Base-by-base conservation (phyloP, 2,113 vertebrate genomes). In the Onychostruthus taczanowskii region DNA sequence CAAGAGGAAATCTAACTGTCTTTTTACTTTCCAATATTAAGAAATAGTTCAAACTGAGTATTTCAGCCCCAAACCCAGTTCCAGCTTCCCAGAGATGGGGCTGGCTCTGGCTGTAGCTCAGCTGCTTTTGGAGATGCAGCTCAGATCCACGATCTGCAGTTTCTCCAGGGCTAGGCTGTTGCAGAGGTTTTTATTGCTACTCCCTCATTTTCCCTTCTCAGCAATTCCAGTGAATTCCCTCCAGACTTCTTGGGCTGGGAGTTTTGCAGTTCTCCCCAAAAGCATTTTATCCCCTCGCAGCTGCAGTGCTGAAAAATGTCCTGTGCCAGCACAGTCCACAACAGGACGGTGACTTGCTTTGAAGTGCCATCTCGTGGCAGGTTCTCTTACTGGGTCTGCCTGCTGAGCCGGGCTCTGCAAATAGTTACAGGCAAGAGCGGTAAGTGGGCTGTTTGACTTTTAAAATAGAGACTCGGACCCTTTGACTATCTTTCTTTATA, bases 361-460 rank as follows among this genome's bases (percentile, higher is more conserved):
- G 8, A 95, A 94, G 94, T 95, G 95, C 94, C 95, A 95, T 31
- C 93, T 95, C 37, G 91, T 93, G 96, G 95, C 46, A 87, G 58
- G 2, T 22, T 79, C 66, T 76, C 58, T 44, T 41, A 67, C 13
- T 5, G 33, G 7, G 33, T 43, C 35, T 88, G 46, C 55, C 27
- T 0, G 0, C 31, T 19, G 39, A 72, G 37, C 31, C 0, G 0
- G 33, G 37, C 64, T 72, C 83, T 63, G 79, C 59, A 37, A 76
- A 49, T 3, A 59, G 27, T 12, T 43, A 30, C 16, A 43, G 35
- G 28, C 49, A 53, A 15, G 0, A 1, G 13, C 7, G 50, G 52
- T 35, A 74, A 44, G 11, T 9, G 22, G 44, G 17, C 13, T 64
- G 15, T 11, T 72, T 13, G 47, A 53, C 31, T 22, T 46, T 62